Percentiles rank a stretch among this genome's conserved stretches.
Evolutionary conservation across 2,888 invertebrate genomes (phyloP).

Genomic region (Ischnura elegans): DNA sequence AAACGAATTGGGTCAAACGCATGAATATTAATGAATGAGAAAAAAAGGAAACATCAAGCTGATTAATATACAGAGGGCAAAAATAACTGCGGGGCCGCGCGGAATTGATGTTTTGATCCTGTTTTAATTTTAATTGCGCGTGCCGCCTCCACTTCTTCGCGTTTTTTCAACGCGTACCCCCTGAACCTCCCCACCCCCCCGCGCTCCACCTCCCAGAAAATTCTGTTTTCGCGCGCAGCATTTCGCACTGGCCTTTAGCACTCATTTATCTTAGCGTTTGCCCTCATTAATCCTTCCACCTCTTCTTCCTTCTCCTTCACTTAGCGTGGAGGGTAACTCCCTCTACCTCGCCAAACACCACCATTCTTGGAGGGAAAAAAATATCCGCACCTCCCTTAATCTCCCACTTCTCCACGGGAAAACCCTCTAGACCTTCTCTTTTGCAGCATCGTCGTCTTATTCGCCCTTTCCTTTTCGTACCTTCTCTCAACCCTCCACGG

Average conservation of each 20-base stretch:
- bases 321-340: not conserved
- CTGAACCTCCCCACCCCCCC: not conserved
- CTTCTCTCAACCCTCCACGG: constrained; percentile 5
- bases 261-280: not conserved
- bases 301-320: not conserved
- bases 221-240: not conserved
- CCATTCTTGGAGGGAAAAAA: not conserved
- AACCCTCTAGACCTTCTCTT: constrained; percentile 46
- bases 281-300: not conserved
- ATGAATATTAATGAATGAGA: not conserved
- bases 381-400: not conserved
- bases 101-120: not conserved
- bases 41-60: not conserved
- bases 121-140: not conserved
- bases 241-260: too few relatives aligned
- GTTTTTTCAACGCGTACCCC: not conserved
- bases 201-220: too few relatives aligned
- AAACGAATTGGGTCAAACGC: not conserved
- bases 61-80: not conserved
- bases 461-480: not conserved
- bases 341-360: not conserved
- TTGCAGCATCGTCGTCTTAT: not conserved
- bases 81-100: not conserved
- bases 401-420: not conserved
- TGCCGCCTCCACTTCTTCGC: not conserved